Evolutionary conservation across 2,888 invertebrate species (phyloP).

Genomic region (Toxonevra muliebris): DNA sequence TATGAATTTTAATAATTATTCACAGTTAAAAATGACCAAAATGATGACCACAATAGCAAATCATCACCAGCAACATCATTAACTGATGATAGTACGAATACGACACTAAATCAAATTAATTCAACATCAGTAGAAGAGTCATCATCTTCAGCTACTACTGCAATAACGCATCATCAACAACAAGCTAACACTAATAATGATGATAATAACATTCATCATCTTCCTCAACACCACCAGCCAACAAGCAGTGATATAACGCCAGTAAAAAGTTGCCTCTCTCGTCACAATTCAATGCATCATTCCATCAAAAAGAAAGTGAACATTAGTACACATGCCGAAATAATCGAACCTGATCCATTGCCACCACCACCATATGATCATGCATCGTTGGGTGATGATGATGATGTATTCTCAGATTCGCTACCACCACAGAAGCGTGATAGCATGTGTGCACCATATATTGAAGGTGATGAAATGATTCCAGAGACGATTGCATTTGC

Average conservation of each 20-base stretch:
- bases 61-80: constrained; percentile 5
- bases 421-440: constrained; percentile 65
- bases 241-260: constrained; percentile 33
- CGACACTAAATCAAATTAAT: constrained; percentile 24
- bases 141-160: constrained; percentile 1
- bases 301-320: constrained; percentile 64
- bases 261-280: constrained; percentile 61
- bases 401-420: constrained; percentile 72
- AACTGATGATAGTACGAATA: constrained; percentile 18
- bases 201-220: not conserved
- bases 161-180: not conserved
- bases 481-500: constrained; percentile 50
- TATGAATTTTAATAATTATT: not conserved
- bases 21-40: constrained; percentile 21
- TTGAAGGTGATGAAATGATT: constrained; percentile 51
- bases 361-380: constrained; percentile 42
- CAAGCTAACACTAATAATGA: not conserved
- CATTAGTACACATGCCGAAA: constrained; percentile 62
- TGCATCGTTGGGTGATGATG: constrained; percentile 62
- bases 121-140: constrained; percentile 16
- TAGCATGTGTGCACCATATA: constrained; percentile 67
- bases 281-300: constrained; percentile 61
- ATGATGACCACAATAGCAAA: constrained; percentile 13
- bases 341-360: constrained; percentile 60
- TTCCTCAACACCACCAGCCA: not conserved